Conservation (phyloP, 2,113 vertebrate genomes). For the Chloebia gouldiae region DNA sequence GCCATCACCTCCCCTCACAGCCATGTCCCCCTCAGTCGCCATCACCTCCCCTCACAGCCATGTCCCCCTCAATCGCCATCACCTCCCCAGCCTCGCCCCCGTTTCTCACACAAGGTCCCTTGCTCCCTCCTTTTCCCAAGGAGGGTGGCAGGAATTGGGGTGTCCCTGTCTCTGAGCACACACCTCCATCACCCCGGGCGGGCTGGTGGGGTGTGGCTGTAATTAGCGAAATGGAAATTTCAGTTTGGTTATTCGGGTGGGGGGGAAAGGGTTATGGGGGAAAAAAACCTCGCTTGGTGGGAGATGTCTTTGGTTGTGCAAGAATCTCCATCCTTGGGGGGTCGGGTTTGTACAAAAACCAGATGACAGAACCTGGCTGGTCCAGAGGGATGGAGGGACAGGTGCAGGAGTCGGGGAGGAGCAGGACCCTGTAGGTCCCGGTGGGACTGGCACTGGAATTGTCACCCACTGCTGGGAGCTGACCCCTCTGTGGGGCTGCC, state of each 20-base stretch:
- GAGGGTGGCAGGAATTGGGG: not conserved
- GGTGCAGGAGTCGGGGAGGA: fast-evolving
- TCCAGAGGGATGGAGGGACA: not conserved
- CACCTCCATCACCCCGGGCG: not conserved
- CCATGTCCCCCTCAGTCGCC: too few species aligned
- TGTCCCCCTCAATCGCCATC: not conserved
- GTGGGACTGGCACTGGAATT: not conserved
- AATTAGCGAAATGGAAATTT: not conserved
- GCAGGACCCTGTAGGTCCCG: not conserved
- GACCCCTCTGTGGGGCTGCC: fast-evolving
- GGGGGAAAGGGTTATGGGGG: not conserved
- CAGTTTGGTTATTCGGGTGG: not conserved
- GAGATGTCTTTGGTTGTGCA: not conserved
- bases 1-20: not conserved
- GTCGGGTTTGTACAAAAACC: fast-evolving
- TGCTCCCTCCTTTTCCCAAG: not conserved
- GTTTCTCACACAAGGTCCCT: not conserved
- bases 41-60: fast-evolving
- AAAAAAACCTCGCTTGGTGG: fast-evolving
- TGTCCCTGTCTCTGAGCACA: not conserved
- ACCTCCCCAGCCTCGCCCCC: not conserved
- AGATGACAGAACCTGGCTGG: not conserved
- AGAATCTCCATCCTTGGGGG: not conserved
- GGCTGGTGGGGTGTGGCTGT: not conserved
- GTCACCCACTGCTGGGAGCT: not conserved